Evolutionary conservation across 2,888 invertebrate genomes (phyloP), one percentile per base, ranked within the genome.

Genomic region (Thymelicus sylvestris): DNA sequence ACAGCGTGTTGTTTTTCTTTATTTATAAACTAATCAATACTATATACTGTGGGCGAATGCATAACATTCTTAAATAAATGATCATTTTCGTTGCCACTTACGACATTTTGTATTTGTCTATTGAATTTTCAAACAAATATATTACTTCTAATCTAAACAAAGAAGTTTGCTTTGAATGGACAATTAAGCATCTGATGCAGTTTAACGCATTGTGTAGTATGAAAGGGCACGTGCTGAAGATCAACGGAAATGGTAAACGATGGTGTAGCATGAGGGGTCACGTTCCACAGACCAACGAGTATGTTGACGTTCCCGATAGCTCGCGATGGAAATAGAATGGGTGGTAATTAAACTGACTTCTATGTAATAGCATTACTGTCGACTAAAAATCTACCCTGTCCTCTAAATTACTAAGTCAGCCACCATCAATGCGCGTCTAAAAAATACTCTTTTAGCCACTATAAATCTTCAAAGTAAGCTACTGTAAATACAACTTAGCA

Each of bases 211-310:
- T 52, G 52, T 19, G 8, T 19, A 19, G 12, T 55, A 24, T 55
- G 19, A 24, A n/a, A 55, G 12, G 55, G 55, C 55, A 55, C 55
- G 55, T 55, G 24, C 55, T 3, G 24, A 24, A 55, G 55, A 55
- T 55, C 55, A 55, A 24, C 12, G 24, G 24, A 55, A 55, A 0
- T 55, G 55, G 24, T 55, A 12, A 55, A 24, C 24, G 55, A 55
- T 48, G 50, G 50, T 64, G 63, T n/a, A 63, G 63, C 39, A 64
- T 64, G 48, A 50, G 38, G n/a, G n/a, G 63, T 38, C 63, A 64
- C 63, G 63, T 64, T 64, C 38, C 12, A 1, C 50, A 64, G 63
- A 31, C 50, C 48, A 64, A 64, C 13, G 19, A 7, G 48, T 12
- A 50, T 38, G 39, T 8, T 4, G 7, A 31, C 38, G 15, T 24